These are phyloP conservation scores for Zaprionus taronus DNA, from an alignment of 1,140 invertebrate genomes.

Conservation along the genomic window DNA sequence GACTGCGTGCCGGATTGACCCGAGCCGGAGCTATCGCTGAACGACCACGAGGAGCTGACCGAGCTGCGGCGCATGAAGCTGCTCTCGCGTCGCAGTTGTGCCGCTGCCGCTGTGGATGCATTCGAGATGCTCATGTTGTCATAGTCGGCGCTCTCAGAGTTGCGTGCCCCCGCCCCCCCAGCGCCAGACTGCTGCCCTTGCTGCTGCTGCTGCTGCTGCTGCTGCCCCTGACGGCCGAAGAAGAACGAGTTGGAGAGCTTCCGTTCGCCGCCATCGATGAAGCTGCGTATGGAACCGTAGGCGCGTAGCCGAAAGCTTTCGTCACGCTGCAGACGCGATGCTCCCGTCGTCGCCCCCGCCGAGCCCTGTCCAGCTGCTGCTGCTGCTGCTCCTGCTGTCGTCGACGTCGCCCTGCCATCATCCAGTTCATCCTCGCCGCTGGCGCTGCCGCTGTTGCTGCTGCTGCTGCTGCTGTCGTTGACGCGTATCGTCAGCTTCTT, in stretches of 20 bases:
- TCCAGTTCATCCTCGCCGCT: conserved; percentile 68
- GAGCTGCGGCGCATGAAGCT: conserved; percentile 74
- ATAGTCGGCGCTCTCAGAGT: conserved; percentile 57
- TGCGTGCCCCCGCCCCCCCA: background rate
- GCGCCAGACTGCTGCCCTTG: conserved; percentile 17
- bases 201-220: background rate
- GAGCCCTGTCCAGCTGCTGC: background rate
- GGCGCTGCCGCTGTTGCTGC: conserved; percentile 71
- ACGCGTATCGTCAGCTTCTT: conserved; percentile 84
- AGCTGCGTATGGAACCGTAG: conserved; percentile 81
- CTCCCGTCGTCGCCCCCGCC: conserved; percentile 3
- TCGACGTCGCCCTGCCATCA: conserved; percentile 15
- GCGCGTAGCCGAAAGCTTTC: conserved; percentile 79
- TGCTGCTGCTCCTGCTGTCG: background rate
- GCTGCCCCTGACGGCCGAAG: conserved; percentile 65
- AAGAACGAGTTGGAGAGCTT: conserved; percentile 82
- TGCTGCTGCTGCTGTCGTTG: conserved; percentile 85
- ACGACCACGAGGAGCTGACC: conserved; percentile 80
- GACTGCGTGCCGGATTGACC: conserved; percentile 65
- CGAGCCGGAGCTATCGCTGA: conserved; percentile 81
- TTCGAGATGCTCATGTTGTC: conserved; percentile 75
- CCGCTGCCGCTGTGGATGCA: conserved; percentile 54
- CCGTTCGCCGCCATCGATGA: conserved; percentile 79
- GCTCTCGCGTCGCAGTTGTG: conserved; percentile 70
- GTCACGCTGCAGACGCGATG: conserved; percentile 62